phyloP scores from a whole-genome alignment of 2,888 invertebrate genomes.

The Campoplex capitator region DNA sequence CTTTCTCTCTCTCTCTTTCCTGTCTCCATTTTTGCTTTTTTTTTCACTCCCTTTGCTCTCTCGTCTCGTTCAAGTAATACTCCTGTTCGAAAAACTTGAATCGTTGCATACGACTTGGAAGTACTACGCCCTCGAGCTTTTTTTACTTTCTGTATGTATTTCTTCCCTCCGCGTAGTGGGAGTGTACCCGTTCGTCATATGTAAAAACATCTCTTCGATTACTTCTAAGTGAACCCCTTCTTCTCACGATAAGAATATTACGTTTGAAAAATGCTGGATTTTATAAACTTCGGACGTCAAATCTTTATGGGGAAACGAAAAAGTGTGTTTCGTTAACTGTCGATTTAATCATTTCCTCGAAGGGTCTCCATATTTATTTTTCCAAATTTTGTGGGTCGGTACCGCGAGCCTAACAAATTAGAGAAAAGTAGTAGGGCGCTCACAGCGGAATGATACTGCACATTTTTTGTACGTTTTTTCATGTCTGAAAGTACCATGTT shows the following conservation, averaged over 20 bases:
- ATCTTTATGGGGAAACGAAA: too few relatives aligned
- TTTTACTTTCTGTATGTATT: background rate
- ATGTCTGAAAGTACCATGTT: background rate
- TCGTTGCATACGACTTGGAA: conserved; percentile 16
- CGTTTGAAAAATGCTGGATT: too few relatives aligned
- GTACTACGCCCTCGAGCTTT: background rate
- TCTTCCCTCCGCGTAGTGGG: background rate
- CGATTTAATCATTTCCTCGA: too few relatives aligned
- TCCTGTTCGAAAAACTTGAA: conserved; percentile 51
- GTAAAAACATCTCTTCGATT: too few relatives aligned
- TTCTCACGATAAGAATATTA: too few relatives aligned
- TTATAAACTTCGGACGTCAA: too few relatives aligned
- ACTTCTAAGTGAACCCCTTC: too few relatives aligned
- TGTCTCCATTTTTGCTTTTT: background rate
- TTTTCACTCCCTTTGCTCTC: background rate
- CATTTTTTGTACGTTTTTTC: background rate
- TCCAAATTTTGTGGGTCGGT: background rate
- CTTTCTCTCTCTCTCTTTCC: conserved; percentile 12
- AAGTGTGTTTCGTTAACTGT: too few relatives aligned
- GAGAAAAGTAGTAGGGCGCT: background rate
- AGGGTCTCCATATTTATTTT: too few relatives aligned
- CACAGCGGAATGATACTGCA: too few relatives aligned
- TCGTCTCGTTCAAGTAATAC: conserved; percentile 50
- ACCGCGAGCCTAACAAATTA: background rate
- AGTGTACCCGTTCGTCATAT: too few relatives aligned